These are phyloP conservation scores for Mionectes olivaceus DNA, from an alignment of 2,797 vertebrate species.

Conservation along the genomic window DNA sequence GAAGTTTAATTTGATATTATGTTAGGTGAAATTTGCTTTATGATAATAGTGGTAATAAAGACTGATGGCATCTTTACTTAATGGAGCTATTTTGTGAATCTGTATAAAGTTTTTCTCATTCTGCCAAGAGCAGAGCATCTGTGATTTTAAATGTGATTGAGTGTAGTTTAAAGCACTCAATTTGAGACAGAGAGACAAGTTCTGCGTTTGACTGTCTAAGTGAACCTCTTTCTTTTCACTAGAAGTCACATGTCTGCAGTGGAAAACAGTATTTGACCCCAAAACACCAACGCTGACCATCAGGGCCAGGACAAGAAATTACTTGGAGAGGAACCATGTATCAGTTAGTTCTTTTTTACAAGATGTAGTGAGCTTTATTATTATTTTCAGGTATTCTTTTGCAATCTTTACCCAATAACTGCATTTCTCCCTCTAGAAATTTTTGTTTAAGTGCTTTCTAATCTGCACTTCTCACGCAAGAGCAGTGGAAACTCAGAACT, in stretches of 20 bases:
- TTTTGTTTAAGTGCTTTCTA: neutral
- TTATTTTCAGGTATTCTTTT: neutral
- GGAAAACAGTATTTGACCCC: neutral
- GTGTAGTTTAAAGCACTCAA: neutral
- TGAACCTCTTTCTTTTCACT: neutral
- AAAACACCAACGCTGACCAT: neutral
- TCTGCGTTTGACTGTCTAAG: neutral
- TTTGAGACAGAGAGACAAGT: neutral
- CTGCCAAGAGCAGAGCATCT: conserved; percentile 64
- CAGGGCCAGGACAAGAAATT: neutral
- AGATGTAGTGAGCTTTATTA: neutral
- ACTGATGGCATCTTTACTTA: conserved; percentile 21
- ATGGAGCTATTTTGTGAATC: conserved; percentile 37
- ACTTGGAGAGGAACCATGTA: neutral
- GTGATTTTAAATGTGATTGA: too few relatives aligned
- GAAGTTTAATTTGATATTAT: neutral
- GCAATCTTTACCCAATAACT: neutral
- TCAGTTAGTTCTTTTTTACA: neutral
- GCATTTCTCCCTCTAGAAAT: neutral
- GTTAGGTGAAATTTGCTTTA: conserved; percentile 40
- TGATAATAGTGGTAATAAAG: conserved; percentile 51
- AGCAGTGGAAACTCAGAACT: neutral
- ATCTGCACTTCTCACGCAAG: neutral
- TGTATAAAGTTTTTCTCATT: conserved; percentile 32
- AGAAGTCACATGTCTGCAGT: neutral